These are phyloP conservation scores for Mesoligia furuncula DNA, from an alignment of 2,888 invertebrate genomes.

Conservation along the genomic window DNA sequence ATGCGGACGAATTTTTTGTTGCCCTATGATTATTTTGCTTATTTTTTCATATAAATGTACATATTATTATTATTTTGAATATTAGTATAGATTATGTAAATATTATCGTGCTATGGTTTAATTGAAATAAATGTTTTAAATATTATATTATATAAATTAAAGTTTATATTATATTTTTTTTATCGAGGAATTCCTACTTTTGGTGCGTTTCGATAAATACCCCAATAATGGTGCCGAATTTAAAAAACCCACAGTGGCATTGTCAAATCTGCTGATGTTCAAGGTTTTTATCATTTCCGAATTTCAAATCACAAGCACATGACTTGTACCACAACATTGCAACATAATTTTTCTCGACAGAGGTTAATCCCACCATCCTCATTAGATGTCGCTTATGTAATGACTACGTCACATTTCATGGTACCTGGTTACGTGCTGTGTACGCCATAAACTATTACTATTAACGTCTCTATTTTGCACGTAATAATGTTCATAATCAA, in stretches of 20 bases:
- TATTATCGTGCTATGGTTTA: no score
- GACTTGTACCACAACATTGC: constrained; percentile 55
- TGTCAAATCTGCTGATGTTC: not conserved
- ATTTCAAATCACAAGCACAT: constrained; percentile 14
- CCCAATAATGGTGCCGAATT: not conserved
- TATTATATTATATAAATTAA: no score
- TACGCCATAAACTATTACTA: constrained; percentile 44
- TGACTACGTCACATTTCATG: constrained; percentile 52
- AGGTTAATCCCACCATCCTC: constrained; percentile 61
- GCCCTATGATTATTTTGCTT: no score
- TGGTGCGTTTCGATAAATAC: no score
- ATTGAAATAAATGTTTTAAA: no score
- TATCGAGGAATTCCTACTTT: no score
- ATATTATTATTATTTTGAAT: no score
- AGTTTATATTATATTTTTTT: no score
- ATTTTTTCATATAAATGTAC: no score
- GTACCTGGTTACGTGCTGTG: constrained; percentile 60
- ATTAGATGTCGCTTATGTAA: constrained; percentile 62
- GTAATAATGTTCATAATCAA: constrained; percentile 55
- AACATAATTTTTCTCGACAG: constrained; percentile 58
- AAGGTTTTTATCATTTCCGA: constrained; percentile 13
- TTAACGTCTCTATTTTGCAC: constrained; percentile 57
- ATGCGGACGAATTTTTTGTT: no score
- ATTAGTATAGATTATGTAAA: no score
- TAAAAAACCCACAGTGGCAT: not conserved